These are phyloP conservation scores for Anguilla pacifica DNA, from an alignment of 2,797 vertebrate genomes.

Conservation along the genomic window DNA sequence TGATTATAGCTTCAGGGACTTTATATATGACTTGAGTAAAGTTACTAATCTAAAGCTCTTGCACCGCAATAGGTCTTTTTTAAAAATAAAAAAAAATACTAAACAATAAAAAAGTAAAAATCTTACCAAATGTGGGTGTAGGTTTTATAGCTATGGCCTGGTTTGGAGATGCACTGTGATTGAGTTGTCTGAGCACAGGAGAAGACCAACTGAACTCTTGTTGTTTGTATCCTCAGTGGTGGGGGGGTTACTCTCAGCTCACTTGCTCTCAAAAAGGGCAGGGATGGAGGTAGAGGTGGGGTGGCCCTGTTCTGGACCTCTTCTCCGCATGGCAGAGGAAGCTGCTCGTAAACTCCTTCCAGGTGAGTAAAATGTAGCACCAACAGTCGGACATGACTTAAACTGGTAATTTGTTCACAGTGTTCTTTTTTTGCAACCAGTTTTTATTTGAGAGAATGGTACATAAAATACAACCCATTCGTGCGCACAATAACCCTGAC, in stretches of 20 bases:
- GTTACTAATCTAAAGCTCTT: background rate
- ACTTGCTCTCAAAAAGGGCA: constrained; percentile 81
- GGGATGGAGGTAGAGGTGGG: constrained; percentile 85
- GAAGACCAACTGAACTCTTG: background rate
- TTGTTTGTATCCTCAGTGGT: constrained; percentile 70
- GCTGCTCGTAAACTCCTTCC: constrained; percentile 93
- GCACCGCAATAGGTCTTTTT: background rate
- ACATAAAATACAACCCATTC: too few relatives aligned
- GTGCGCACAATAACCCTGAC: too few relatives aligned
- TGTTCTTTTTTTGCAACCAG: too few relatives aligned
- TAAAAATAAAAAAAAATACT: background rate
- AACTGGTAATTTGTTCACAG: background rate
- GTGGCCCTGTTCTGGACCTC: constrained; percentile 92
- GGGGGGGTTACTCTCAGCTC: constrained; percentile 85
- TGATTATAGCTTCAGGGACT: background rate
- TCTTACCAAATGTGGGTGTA: background rate
- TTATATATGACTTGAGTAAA: background rate
- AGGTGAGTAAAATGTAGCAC: constrained; percentile 66
- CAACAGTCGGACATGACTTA: background rate
- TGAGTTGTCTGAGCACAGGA: background rate
- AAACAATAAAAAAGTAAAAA: background rate
- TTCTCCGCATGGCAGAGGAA: constrained; percentile 93
- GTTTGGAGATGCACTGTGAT: background rate
- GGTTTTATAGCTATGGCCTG: background rate
- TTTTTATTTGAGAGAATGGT: too few relatives aligned